Percentiles rank a stretch among this genome's conserved stretches.
phyloP scores from a whole-genome alignment of 2,113 vertebrate species.

The Dasypus novemcinctus region DNA sequence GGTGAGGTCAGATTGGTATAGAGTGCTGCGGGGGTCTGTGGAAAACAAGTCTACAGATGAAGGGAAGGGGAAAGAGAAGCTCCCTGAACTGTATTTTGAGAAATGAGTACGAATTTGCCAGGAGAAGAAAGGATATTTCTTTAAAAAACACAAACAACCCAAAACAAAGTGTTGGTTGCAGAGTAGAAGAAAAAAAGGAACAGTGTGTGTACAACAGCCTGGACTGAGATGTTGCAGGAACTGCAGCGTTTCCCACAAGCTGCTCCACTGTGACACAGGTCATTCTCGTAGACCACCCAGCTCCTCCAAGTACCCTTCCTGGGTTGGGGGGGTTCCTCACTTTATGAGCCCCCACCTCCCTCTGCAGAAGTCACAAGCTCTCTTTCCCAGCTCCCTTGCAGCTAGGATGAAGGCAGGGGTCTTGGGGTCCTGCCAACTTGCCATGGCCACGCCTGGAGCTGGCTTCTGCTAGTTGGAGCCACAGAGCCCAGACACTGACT shows the following conservation, averaged over 20 bases:
- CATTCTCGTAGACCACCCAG: neutral
- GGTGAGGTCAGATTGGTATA: fast-evolving
- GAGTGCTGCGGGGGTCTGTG: neutral
- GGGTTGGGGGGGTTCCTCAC: neutral
- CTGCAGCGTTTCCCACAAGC: neutral
- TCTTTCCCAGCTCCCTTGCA: neutral
- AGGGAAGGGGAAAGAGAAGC: too few species aligned
- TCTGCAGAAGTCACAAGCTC: neutral
- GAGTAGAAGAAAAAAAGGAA: too few species aligned
- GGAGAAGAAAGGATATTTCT: neutral
- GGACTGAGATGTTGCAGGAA: neutral
- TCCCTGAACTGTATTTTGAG: neutral
- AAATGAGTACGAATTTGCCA: too few species aligned
- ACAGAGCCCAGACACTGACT: too few species aligned
- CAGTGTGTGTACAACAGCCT: too few species aligned
- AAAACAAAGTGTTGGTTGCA: too few species aligned
- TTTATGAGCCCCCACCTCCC: neutral
- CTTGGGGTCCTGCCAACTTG: neutral
- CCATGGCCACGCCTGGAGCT: neutral
- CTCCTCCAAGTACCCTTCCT: neutral
- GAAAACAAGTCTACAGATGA: too few species aligned
- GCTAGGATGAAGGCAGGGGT: neutral
- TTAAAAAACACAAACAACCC: too few species aligned
- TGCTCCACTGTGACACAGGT: neutral
- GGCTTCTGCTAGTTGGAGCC: neutral